Evolutionary conservation across 2,888 invertebrate genomes (phyloP), one percentile per base, ranked within the genome.

Genomic region (Glyphotaelius pellucidus): DNA sequence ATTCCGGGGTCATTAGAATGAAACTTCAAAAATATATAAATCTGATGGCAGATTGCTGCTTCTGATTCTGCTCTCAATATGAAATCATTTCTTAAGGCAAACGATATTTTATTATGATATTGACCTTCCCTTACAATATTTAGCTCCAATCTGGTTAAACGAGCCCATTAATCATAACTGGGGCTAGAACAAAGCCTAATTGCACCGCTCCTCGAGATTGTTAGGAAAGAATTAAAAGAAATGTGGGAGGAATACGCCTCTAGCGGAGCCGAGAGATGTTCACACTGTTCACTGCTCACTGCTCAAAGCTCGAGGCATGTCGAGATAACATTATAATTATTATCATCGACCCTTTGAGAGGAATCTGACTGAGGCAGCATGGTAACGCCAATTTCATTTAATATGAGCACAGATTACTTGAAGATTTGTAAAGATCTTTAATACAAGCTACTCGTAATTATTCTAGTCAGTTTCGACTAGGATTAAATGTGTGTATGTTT

Each of bases 171-270:
- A 85, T 85, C 38, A 85, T 42, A 38, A 30, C 25, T 38, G 35
- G 25, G 38, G n/a, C 47, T 25, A 85, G 3, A 85, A 85, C 35
- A 85, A 42, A 38, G 25, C 85, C n/a, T 85, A 19, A 85, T n/a
- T 85, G 85, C 85, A 85, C 4, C 38, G 35, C 31, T 81, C 35
- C 42, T 38, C n/a, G 11, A 85, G 38, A 25, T 42, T 38, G 38
- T 85, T 85, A 85, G 42, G 25, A 85, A 85, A 85, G 42, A 42
- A 38, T 32, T 25, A 31, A 81, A 81, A 81, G 81, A 15, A 81
- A 81, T 67, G 15, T 25, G 81, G 30, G 31, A 11, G 15, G 12
- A 42, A 42, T 42, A 42, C n/a, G 4, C 85, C 42, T 35, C 38
- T 25, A 67, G 19, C 52, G 5, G 7, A 25, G 52, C 52, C 19